Conservation (phyloP, 2,797 vertebrate genomes). For the Cyclura pinguis region DNA sequence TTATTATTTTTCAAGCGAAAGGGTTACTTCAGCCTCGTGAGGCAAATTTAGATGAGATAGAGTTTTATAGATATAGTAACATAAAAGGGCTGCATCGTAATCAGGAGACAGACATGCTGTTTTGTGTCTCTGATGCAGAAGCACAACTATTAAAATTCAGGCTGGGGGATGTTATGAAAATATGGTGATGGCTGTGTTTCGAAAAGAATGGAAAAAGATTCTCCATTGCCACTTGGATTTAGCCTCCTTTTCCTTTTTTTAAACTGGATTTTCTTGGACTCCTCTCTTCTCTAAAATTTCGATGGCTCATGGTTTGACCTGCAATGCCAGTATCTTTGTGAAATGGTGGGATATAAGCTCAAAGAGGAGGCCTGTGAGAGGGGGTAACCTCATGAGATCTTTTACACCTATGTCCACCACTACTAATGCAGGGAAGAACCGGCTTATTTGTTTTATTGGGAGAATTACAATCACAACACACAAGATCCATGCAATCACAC, state of each 20-base stretch:
- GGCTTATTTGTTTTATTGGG: too few species aligned
- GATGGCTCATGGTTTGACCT: too few species aligned
- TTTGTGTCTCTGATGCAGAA: conserved; percentile 62
- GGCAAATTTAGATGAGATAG: conserved; percentile 67
- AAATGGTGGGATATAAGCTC: too few species aligned
- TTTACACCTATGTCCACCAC: too few species aligned
- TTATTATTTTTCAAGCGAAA: conserved; percentile 75
- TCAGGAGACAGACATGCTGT: conserved; percentile 73
- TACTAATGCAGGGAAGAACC: too few species aligned
- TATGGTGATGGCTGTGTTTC: conserved; percentile 66
- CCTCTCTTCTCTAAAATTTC: not conserved
- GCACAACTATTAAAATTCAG: conserved; percentile 62
- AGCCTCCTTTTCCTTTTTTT: not conserved
- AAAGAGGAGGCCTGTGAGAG: too few species aligned
- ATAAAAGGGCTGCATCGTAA: conserved; percentile 74
- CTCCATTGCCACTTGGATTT: not conserved
- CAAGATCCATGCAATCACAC: too few species aligned
- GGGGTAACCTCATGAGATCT: too few species aligned
- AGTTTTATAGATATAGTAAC: conserved; percentile 70
- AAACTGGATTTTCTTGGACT: not conserved
- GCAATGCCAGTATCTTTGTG: too few species aligned
- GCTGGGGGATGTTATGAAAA: conserved; percentile 65
- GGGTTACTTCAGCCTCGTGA: conserved; percentile 73
- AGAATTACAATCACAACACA: too few species aligned
- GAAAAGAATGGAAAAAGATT: conserved; percentile 65